Percentiles rank a stretch among this genome's conserved stretches.
Conservation (phyloP, 2,797 vertebrate genomes). For the Kryptopterus vitreolus region DNA sequence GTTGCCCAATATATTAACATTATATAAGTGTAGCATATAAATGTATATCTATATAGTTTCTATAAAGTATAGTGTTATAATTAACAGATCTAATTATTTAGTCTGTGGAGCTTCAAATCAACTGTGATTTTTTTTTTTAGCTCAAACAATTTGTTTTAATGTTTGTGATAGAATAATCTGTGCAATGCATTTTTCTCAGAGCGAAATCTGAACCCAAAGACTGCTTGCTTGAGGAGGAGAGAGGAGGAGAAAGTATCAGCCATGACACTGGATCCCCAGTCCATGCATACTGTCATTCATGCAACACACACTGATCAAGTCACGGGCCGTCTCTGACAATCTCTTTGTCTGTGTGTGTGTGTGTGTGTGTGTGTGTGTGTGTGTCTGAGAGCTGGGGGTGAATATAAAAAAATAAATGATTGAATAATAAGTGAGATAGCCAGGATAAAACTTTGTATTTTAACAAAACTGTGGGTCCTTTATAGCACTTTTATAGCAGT, state of each 20-base stretch:
- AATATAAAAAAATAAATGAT: no score
- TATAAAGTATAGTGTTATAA: no score
- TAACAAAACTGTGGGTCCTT: not conserved
- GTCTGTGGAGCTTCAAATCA: not conserved
- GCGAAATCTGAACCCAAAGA: conserved; percentile 96
- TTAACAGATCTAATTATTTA: no score
- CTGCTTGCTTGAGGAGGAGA: conserved; percentile 94
- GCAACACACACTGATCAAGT: conserved; percentile 83
- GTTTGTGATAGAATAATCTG: not conserved
- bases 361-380: not conserved
- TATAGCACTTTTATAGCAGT: conserved; percentile 26
- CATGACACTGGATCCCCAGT: conserved; percentile 84
- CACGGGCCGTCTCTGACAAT: conserved; percentile 88
- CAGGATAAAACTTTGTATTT: not conserved
- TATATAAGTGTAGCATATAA: no score
- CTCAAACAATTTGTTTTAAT: no score
- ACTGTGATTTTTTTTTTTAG: no score
- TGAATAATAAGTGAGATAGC: not conserved
- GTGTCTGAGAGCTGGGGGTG: not conserved
- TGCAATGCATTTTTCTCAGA: conserved; percentile 71
- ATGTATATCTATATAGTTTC: no score
- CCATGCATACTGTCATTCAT: conserved; percentile 85
- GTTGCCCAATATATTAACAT: not conserved
- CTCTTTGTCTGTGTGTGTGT: conserved; percentile 29
- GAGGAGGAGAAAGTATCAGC: conserved; percentile 94